Conservation (phyloP, 2,888 invertebrate species). For the Rhaphigaster nebulosa region DNA sequence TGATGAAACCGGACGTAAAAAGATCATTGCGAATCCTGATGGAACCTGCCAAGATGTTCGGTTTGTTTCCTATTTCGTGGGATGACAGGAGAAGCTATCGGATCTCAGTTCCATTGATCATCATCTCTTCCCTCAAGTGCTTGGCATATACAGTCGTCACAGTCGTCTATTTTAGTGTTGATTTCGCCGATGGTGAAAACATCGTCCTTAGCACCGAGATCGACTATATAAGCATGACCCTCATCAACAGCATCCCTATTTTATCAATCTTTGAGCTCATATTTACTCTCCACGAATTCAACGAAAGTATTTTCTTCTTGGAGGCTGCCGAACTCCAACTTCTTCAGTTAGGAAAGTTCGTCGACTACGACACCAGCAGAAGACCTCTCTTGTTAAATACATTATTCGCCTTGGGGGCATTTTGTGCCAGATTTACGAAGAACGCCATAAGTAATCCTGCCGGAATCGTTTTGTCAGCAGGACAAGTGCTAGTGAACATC, state of each 20-base stretch:
- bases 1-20: constrained; percentile 1
- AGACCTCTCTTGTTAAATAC: background rate
- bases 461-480: background rate
- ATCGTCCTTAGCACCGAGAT: background rate
- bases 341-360: background rate
- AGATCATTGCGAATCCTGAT: background rate
- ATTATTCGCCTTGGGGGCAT: background rate
- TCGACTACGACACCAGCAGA: background rate
- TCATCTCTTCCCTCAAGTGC: background rate
- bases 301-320: background rate
- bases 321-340: background rate
- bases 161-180: background rate
- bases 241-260: background rate
- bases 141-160: background rate
- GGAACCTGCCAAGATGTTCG: background rate
- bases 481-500: background rate
- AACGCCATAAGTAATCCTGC: background rate
- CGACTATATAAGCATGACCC: background rate
- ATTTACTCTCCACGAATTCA: background rate
- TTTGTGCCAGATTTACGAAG: background rate
- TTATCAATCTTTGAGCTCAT: background rate
- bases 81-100: background rate
- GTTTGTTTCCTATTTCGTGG: background rate
- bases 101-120: background rate
- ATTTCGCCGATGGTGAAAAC: background rate